Evolutionary conservation across 2,797 vertebrate species (phyloP).

Genomic region (Enteromius afrohamiltoni): DNA sequence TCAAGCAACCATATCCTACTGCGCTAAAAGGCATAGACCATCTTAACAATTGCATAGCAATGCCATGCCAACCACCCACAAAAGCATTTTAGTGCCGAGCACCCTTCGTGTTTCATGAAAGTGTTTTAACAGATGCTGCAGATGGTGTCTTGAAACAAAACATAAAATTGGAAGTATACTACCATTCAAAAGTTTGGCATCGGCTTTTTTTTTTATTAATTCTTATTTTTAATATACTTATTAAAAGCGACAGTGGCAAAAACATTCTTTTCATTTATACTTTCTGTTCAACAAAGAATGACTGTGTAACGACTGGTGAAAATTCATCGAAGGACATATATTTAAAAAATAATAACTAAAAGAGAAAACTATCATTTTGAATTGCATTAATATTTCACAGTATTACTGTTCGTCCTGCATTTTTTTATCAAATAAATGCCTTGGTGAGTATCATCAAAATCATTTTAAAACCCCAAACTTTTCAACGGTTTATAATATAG

Average conservation of each 20-base stretch:
- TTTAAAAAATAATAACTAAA: background rate
- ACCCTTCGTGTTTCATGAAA: background rate
- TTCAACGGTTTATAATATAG: background rate
- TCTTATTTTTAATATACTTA: background rate
- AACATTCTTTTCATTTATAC: background rate
- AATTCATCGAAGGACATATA: background rate
- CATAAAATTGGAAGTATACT: background rate
- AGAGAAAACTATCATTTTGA: background rate
- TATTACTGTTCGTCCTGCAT: background rate
- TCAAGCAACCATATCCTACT: background rate
- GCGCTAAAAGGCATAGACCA: background rate
- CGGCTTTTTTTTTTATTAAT: background rate
- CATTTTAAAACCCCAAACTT: background rate
- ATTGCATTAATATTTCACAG: background rate
- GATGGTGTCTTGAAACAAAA: background rate
- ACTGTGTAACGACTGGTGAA: background rate
- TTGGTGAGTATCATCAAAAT: background rate
- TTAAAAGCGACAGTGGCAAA: background rate
- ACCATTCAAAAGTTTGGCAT: background rate
- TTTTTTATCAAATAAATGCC: background rate
- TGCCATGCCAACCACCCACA: background rate
- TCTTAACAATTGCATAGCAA: background rate
- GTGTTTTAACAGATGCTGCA: background rate
- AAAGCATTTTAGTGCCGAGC: background rate
- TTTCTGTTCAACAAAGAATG: background rate